These are phyloP conservation scores for Crotophaga sulcirostris DNA, from an alignment of 2,113 vertebrate species.

Conservation along the genomic window DNA sequence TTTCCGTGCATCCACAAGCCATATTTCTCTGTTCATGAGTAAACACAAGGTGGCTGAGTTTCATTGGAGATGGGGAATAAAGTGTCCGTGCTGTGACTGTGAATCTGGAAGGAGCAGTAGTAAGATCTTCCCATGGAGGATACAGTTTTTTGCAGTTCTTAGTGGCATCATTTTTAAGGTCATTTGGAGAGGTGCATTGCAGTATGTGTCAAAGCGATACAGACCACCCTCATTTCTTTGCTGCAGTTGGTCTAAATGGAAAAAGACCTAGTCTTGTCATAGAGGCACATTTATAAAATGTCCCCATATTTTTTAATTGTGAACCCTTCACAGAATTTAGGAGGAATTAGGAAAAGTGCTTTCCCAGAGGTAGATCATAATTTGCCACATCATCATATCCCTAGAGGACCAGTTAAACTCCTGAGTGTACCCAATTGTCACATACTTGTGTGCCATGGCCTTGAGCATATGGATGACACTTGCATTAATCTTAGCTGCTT, in stretches of 20 bases:
- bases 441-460: not conserved
- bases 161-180: not conserved
- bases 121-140: not conserved
- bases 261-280: not conserved
- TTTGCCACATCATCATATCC: not conserved
- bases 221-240: not conserved
- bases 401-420: not conserved
- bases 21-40: not conserved
- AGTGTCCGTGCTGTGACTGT: not conserved
- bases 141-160: not conserved
- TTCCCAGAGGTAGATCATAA: not conserved
- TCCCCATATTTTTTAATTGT: fast-evolving
- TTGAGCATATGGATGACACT: not conserved
- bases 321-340: not conserved
- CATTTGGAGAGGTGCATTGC: not conserved
- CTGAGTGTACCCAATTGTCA: not conserved
- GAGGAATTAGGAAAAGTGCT: not conserved
- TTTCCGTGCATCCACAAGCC: not conserved
- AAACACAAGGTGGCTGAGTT: not conserved
- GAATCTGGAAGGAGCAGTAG: not conserved
- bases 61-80: not conserved
- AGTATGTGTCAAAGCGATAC: not conserved
- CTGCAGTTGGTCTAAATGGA: not conserved
- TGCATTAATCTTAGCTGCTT: not conserved
- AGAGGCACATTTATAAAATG: not conserved